phyloP scores from a whole-genome alignment of 2,797 vertebrate genomes.

The Pantherophis alleghaniensis region DNA sequence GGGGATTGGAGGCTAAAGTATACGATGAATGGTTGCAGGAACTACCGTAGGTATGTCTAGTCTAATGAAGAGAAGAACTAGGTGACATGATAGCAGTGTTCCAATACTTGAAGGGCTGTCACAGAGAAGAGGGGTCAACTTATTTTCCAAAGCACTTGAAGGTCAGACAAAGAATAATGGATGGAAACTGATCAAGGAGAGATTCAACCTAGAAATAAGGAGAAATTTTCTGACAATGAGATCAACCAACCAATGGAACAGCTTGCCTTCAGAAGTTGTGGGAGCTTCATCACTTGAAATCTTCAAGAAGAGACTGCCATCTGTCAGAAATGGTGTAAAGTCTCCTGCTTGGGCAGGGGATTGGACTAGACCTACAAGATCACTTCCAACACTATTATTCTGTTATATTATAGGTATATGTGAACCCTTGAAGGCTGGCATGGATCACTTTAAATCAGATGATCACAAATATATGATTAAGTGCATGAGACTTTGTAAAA shows the following conservation, averaged over 20 bases:
- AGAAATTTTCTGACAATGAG: background rate
- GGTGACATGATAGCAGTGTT: background rate
- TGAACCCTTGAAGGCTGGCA: background rate
- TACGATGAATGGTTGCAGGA: background rate
- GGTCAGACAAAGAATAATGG: background rate
- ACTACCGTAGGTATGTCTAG: background rate
- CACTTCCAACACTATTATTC: background rate
- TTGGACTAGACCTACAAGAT: background rate
- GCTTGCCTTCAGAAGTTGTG: background rate
- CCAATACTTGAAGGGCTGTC: background rate
- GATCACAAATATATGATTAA: background rate
- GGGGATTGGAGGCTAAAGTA: background rate
- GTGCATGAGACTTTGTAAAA: background rate
- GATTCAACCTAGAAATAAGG: background rate
- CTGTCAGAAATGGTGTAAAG: background rate
- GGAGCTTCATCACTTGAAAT: background rate
- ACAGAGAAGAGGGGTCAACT: background rate
- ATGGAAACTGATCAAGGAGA: background rate
- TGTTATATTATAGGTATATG: background rate
- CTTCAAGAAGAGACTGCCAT: background rate
- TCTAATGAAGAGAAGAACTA: background rate
- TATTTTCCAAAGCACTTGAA: background rate
- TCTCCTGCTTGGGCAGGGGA: background rate
- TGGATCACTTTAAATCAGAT: background rate
- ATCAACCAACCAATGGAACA: background rate